Evolutionary conservation across 2,797 vertebrate species (phyloP).

Genomic region (Pseudomugil tenellus): DNA sequence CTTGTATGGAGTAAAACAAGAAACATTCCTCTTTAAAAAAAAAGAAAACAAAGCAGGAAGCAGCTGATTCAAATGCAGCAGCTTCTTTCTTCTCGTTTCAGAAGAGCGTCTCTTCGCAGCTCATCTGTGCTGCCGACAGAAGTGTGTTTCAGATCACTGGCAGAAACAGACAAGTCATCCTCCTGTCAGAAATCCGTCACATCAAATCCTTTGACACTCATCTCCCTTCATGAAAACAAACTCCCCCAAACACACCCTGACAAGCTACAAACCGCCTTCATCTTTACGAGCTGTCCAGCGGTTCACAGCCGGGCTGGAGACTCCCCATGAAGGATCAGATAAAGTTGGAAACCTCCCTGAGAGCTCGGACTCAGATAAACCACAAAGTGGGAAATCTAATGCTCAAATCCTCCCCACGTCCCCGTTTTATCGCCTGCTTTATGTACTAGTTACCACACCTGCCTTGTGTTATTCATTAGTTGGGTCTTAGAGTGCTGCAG

Average conservation of each 20-base stretch:
- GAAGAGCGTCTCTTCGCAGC: slow-evolving; percentile 31
- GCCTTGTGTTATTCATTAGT: no score
- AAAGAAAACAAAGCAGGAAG: background rate
- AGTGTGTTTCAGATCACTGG: slow-evolving; percentile 12
- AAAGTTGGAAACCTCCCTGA: background rate
- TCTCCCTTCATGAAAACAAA: slow-evolving; percentile 7
- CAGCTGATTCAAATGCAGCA: background rate
- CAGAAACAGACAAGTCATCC: slow-evolving; percentile 32
- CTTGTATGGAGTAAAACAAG: slow-evolving; percentile 12
- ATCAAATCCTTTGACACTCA: slow-evolving; percentile 32
- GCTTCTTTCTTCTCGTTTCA: slow-evolving; percentile 5
- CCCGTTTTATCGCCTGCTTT: no score
- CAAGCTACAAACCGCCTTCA: slow-evolving; percentile 6
- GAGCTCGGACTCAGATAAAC: background rate
- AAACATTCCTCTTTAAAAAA: background rate
- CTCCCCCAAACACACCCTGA: slow-evolving; percentile 18
- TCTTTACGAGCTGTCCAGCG: slow-evolving; percentile 15
- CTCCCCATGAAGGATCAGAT: background rate
- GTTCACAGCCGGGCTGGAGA: background rate
- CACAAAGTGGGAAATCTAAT: background rate
- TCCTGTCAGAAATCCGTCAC: slow-evolving; percentile 26
- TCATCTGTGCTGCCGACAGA: slow-evolving; percentile 19
- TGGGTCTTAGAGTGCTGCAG: no score
- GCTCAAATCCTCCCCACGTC: no score
- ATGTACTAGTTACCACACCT: no score